A percentile compares a stretch with the other conserved stretches of the same genome.
Conservation (phyloP, 2,113 vertebrate genomes). For the Dunckerocampus dactyliophorus region DNA sequence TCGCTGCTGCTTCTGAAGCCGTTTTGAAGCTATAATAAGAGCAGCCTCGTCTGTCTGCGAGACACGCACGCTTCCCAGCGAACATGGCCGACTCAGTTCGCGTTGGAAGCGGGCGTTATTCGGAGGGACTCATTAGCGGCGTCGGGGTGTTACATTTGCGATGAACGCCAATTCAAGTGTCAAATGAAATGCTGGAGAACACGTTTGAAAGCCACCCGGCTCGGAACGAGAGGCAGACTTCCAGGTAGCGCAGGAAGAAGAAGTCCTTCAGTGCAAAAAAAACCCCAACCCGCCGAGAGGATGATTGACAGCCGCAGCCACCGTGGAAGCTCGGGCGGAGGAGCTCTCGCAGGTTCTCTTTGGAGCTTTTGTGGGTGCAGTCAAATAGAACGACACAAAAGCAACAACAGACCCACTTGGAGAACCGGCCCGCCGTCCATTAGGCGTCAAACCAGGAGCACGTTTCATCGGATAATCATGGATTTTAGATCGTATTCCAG, state of each 20-base stretch:
- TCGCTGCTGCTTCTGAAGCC: slow-evolving; percentile 10
- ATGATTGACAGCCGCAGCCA: not conserved
- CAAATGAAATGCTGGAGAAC: too few species aligned
- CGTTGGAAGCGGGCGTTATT: too few species aligned
- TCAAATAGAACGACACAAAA: not conserved
- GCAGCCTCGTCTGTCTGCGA: slow-evolving; percentile 7
- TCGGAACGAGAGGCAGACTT: too few species aligned
- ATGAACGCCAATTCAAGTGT: too few species aligned
- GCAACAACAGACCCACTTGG: not conserved
- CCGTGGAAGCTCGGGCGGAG: not conserved
- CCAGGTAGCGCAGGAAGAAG: too few species aligned
- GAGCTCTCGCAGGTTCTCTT: not conserved
- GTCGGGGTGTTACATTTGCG: too few species aligned
- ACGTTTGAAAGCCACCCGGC: too few species aligned
- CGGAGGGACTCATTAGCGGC: too few species aligned
- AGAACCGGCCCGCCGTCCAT: not conserved
- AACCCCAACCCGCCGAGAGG: not conserved
- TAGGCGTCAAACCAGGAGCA: slow-evolving; percentile 7
- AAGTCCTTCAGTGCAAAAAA: too few species aligned
- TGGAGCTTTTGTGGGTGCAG: not conserved
- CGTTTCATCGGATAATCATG: slow-evolving; percentile 30
- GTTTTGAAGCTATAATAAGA: slow-evolving; percentile 36
- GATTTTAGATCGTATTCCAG: slow-evolving; percentile 1
- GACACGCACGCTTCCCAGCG: not conserved
- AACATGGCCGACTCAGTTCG: not conserved